Percentiles rank a stretch among this genome's conserved stretches.
These are phyloP conservation scores for Marmota monax DNA, from an alignment of 2,113 vertebrate species.

Conservation along the genomic window DNA sequence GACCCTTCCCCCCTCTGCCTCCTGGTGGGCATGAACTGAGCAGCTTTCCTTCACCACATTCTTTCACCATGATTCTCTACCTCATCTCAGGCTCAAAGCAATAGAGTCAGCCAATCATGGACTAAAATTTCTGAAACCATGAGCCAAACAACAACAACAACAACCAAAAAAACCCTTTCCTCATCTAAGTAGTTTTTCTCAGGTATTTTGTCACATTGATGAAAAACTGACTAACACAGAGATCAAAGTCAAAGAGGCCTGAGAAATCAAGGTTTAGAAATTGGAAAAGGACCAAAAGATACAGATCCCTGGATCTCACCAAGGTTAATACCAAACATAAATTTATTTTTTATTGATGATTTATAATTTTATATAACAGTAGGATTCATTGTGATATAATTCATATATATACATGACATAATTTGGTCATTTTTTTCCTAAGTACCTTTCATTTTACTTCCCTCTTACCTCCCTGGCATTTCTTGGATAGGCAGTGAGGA, in stretches of 20 bases:
- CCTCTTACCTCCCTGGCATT: not conserved
- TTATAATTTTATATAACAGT: too few species aligned
- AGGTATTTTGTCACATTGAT: not conserved
- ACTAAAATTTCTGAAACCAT: not conserved
- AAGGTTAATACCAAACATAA: not conserved
- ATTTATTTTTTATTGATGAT: too few species aligned
- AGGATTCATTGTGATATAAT: too few species aligned
- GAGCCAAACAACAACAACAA: not conserved
- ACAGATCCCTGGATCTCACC: not conserved
- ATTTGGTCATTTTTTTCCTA: too few species aligned
- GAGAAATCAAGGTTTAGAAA: constrained; percentile 18
- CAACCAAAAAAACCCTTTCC: not conserved
- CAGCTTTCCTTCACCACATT: not conserved
- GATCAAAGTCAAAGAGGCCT: not conserved
- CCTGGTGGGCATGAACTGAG: not conserved
- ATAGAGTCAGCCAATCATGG: not conserved
- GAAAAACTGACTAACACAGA: not conserved
- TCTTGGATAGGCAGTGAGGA: not conserved
- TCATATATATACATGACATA: too few species aligned
- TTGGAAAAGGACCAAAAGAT: not conserved
- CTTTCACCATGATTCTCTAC: not conserved
- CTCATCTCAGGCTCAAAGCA: not conserved
- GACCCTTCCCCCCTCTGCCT: not conserved
- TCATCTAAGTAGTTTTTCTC: not conserved
- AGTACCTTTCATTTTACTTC: too few species aligned